Percentiles rank a stretch among this genome's conserved stretches.
Evolutionary conservation across 2,888 invertebrate species (phyloP).

Genomic region (Lutraria lutraria): DNA sequence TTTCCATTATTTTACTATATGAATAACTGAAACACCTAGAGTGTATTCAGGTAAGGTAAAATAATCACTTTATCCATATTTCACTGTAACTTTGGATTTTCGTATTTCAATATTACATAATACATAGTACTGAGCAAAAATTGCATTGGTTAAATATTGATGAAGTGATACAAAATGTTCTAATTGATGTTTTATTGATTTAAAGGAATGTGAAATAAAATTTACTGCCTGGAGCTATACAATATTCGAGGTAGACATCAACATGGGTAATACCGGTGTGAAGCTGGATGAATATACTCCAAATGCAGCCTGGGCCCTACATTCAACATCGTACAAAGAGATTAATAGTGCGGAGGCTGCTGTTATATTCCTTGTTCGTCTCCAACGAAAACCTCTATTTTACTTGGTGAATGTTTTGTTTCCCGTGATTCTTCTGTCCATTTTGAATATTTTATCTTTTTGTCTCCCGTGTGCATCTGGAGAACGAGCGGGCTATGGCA

Average conservation of each 20-base stretch:
- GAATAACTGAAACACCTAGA: too few species aligned
- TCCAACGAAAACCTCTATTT: constrained; percentile 43
- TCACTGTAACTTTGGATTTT: too few species aligned
- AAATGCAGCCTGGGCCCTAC: constrained; percentile 26
- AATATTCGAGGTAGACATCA: background rate
- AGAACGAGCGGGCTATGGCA: constrained; percentile 41
- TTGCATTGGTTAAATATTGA: background rate
- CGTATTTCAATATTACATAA: too few species aligned
- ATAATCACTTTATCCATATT: too few species aligned
- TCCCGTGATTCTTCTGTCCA: constrained; percentile 39
- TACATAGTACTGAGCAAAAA: too few species aligned
- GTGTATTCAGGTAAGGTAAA: too few species aligned
- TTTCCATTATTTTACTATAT: too few species aligned
- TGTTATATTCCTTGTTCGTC: constrained; percentile 35
- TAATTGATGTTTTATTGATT: background rate
- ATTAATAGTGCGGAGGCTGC: constrained; percentile 37
- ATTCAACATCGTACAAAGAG: background rate
- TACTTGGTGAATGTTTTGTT: constrained; percentile 36
- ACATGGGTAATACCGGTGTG: background rate
- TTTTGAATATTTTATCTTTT: constrained; percentile 38
- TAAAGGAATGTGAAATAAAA: constrained; percentile 29
- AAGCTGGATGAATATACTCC: background rate
- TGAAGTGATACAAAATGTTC: background rate
- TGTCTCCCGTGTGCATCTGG: constrained; percentile 43
- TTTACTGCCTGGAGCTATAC: constrained; percentile 49